Evolutionary conservation across 2,797 vertebrate species (phyloP).

Genomic region (Oryzias dopingdopingensis): DNA sequence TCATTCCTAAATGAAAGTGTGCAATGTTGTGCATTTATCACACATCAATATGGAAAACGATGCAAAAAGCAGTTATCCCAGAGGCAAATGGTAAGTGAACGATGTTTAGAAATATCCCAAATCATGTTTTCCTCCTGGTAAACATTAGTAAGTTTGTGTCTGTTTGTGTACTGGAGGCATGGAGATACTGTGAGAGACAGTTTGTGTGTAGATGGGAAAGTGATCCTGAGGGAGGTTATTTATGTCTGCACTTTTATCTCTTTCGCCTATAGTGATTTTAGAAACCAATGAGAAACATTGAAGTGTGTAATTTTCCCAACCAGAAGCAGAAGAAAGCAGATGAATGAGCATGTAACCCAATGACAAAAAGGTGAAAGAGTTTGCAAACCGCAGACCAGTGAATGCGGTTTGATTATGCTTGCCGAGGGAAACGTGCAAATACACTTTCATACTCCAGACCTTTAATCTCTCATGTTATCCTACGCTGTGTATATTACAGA

Average conservation of each 20-base stretch:
- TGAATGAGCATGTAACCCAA: conserved; percentile 10
- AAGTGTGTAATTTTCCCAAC: conserved; percentile 35
- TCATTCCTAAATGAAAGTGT: conserved; percentile 10
- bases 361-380: conserved; percentile 16
- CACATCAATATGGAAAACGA: conserved; percentile 18
- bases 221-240: conserved; percentile 2
- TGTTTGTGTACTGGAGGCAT: conserved; percentile 10
- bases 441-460: conserved; percentile 3
- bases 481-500: conserved; percentile 9
- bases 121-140: conserved; percentile 23
- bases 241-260: conserved; percentile 5
- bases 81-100: conserved; percentile 25
- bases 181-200: conserved; percentile 1
- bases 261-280: conserved; percentile 22
- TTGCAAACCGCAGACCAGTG: conserved; percentile 9
- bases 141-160: conserved; percentile 7
- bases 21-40: conserved; percentile 13
- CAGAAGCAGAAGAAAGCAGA: conserved; percentile 9
- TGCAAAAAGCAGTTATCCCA: conserved; percentile 27
- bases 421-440: conserved; percentile 15
- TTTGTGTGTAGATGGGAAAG: too few relatives aligned
- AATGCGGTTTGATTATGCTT: conserved; percentile 12
- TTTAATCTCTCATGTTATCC: conserved; percentile 9
- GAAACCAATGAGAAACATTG: conserved; percentile 23
- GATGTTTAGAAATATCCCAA: conserved; percentile 37